Evolutionary conservation across 2,797 vertebrate species (phyloP), one percentile per base, ranked within the genome.

Genomic region (Chromobotia macracanthus): DNA sequence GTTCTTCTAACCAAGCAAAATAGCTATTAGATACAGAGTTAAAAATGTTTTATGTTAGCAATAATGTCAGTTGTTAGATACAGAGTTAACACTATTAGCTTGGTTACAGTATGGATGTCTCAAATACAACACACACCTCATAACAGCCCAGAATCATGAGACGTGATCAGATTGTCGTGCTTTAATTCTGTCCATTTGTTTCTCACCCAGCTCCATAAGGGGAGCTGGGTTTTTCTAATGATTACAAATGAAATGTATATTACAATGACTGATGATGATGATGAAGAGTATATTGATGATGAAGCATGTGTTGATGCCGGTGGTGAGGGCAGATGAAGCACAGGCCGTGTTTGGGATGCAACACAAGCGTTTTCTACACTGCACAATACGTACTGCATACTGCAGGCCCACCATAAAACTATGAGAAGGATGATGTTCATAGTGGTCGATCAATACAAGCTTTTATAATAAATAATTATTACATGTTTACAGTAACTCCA

Each of bases 331-430:
- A 44, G 21, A 48, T 69, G 23, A 53, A 58, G n/a, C 31, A 51
- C 50, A 50, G 21, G 72, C 28, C 65, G 23, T 55, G 31, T 64
- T 64, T 51, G 60, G 72, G 64, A 64, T 51, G 28, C 9, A 50
- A 75, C 50, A 64, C 46, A 16, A 50, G 46, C 25, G 28, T 18
- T 35, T n/a, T 38, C 23, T 65, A 44, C n/a, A 65, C 13, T 41
- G 25, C 64, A 58, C 25, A 44, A 3, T 44, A 46, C 68, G 11
- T n/a, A 15, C 51, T 67, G 51, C 2, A 76, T 46, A n/a, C 19
- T 63, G 71, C 18, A 50, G 11, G 46, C 5, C 10, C 38, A 41
- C 38, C 38, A 4, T n/a, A n/a, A n/a, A n/a, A n/a, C n/a, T n/a
- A n/a, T n/a, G n/a, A n/a, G n/a, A n/a, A n/a, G n/a, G n/a, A n/a